Evolutionary conservation across 2,888 invertebrate genomes (phyloP).

Genomic region (Gymnocheta viridis): DNA sequence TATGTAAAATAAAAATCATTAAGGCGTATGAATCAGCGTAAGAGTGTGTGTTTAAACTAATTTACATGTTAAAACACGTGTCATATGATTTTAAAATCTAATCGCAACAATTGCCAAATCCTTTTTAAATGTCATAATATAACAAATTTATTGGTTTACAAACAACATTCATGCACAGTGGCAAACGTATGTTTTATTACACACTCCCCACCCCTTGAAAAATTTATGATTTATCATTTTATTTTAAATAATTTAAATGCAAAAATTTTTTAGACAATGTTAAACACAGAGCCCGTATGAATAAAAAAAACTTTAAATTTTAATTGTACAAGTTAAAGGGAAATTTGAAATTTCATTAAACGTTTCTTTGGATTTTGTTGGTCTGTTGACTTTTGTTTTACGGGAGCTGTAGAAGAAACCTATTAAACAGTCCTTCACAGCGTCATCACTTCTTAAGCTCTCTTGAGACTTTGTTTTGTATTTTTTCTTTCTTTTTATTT

Average conservation of each 20-base stretch:
- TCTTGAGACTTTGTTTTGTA: conserved; percentile 70
- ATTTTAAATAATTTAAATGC: conserved; percentile 20
- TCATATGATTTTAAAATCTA: conserved; percentile 61
- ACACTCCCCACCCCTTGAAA: conserved; percentile 8
- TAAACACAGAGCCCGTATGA: conserved; percentile 3
- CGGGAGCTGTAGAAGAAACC: background rate
- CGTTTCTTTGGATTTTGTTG: background rate
- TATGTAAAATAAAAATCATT: conserved; percentile 9
- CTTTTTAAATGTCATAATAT: conserved; percentile 68
- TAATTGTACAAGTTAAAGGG: background rate
- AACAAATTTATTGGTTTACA: conserved; percentile 64
- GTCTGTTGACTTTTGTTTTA: background rate
- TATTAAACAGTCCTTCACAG: conserved; percentile 42
- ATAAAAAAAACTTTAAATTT: background rate
- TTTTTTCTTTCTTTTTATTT: too few species aligned
- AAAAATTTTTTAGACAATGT: background rate
- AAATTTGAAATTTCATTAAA: conserved; percentile 14
- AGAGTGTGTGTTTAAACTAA: conserved; percentile 42
- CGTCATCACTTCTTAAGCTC: conserved; percentile 56
- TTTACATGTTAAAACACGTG: conserved; percentile 67
- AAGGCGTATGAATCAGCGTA: background rate
- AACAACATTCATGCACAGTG: conserved; percentile 8
- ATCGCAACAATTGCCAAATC: conserved; percentile 64
- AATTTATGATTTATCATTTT: conserved; percentile 60
- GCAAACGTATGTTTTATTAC: conserved; percentile 47